Evolutionary conservation across 2,888 invertebrate species (phyloP).

Genomic region (Harpagoxenus sublaevis): DNA sequence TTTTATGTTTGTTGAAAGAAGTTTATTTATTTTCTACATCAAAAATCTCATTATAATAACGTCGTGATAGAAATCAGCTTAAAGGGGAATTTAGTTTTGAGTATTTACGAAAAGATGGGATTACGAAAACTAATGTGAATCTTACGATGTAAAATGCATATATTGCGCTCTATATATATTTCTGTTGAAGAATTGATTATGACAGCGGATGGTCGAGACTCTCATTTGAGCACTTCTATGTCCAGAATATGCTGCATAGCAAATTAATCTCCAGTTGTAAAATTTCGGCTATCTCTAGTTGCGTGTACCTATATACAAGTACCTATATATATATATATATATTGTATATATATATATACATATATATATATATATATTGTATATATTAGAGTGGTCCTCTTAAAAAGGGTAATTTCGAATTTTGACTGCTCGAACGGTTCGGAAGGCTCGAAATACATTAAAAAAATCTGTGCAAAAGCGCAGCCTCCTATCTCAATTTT

Average conservation of each 20-base stretch:
- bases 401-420: no score
- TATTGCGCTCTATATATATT: neutral
- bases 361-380: no score
- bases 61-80: neutral
- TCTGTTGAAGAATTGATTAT: conserved; percentile 3
- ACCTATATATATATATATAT: no score
- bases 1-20: conserved; percentile 20
- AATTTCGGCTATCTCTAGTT: conserved; percentile 8
- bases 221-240: neutral
- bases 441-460: no score
- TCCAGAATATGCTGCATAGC: neutral
- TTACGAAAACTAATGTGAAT: neutral
- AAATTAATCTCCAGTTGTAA: neutral
- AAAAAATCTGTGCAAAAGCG: no score
- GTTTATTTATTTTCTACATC: neutral
- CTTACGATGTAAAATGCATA: neutral
- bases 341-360: neutral
- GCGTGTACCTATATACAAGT: no score
- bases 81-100: neutral
- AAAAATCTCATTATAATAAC: neutral
- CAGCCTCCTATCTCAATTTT: no score
- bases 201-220: neutral
- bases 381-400: no score
- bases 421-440: no score
- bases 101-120: neutral